A percentile compares a stretch with the other conserved stretches of the same genome.
Conservation (phyloP, 2,113 vertebrate species). For the Merops nubicus region DNA sequence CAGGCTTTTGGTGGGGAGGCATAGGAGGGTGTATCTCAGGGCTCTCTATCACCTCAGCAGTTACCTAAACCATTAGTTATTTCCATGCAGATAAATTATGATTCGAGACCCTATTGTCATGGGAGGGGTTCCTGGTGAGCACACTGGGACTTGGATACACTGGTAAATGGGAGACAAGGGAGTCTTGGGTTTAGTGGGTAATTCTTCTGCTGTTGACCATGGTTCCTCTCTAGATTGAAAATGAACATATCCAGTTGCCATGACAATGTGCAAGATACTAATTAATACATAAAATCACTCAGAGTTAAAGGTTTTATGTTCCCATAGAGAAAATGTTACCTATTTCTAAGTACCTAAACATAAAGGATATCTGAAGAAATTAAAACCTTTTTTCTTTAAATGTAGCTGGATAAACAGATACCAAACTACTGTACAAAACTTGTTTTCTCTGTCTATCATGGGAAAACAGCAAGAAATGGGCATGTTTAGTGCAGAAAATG, state of each 20-base stretch:
- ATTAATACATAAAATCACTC: constrained; percentile 40
- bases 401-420: background rate
- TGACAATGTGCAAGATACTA: background rate
- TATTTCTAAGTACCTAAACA: background rate
- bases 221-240: background rate
- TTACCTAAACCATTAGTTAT: background rate
- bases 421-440: background rate
- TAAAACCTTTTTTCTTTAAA: background rate
- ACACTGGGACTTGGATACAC: background rate
- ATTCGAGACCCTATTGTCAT: background rate
- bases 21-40: background rate
- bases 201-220: background rate
- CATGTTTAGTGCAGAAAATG: background rate
- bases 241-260: background rate
- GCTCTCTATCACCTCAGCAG: background rate
- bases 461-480: background rate
- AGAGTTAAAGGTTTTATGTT: background rate
- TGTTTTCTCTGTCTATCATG: rapidly evolving
- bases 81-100: background rate
- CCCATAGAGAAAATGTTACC: background rate
- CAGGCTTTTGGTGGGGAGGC: background rate
- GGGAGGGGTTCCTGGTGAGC: background rate
- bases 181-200: background rate
- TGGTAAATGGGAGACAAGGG: background rate
- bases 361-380: background rate